Evolutionary conservation across 2,888 invertebrate genomes (phyloP).

Genomic region (Ctenicera cuprea): DNA sequence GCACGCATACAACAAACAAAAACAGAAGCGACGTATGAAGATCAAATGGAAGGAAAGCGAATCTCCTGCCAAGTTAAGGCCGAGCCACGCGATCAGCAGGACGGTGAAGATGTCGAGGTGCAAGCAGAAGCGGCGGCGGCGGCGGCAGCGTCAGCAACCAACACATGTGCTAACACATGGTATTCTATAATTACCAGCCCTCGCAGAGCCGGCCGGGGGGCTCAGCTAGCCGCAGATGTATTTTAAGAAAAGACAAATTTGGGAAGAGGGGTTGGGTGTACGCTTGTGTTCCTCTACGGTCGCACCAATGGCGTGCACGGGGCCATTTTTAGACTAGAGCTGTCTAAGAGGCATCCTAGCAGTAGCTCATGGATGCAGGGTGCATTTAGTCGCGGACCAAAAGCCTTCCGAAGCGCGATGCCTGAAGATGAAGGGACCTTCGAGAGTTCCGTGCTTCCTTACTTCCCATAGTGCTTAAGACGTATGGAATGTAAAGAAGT

Average conservation of each 20-base stretch:
- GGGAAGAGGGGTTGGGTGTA: slow-evolving; percentile 75
- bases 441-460: slow-evolving; percentile 94
- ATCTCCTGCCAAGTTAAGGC: slow-evolving; percentile 46
- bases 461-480: slow-evolving; percentile 92
- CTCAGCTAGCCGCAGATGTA: slow-evolving; percentile 75
- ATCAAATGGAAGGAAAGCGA: slow-evolving; percentile 40
- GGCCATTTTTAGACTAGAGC: slow-evolving; percentile 73
- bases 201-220: slow-evolving; percentile 61
- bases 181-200: slow-evolving; percentile 59
- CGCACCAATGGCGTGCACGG: slow-evolving; percentile 70
- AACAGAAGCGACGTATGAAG: slow-evolving; percentile 51
- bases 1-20: slow-evolving; percentile 49
- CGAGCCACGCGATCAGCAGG: slow-evolving; percentile 18
- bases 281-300: slow-evolving; percentile 61
- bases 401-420: slow-evolving; percentile 73
- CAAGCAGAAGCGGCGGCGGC: slow-evolving; percentile 7
- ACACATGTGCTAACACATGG: slow-evolving; percentile 59
- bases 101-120: background rate
- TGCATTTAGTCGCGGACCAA: slow-evolving; percentile 65
- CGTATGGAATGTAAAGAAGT: slow-evolving; percentile 99
- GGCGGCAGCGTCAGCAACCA: slow-evolving; percentile 41
- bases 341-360: slow-evolving; percentile 66
- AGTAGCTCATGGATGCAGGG: slow-evolving; percentile 65
- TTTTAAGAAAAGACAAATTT: slow-evolving; percentile 91
- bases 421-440: slow-evolving; percentile 70